Percentiles rank a stretch among this genome's conserved stretches.
Conservation (phyloP, 2,797 vertebrate genomes). For the Amblyraja radiata region DNA sequence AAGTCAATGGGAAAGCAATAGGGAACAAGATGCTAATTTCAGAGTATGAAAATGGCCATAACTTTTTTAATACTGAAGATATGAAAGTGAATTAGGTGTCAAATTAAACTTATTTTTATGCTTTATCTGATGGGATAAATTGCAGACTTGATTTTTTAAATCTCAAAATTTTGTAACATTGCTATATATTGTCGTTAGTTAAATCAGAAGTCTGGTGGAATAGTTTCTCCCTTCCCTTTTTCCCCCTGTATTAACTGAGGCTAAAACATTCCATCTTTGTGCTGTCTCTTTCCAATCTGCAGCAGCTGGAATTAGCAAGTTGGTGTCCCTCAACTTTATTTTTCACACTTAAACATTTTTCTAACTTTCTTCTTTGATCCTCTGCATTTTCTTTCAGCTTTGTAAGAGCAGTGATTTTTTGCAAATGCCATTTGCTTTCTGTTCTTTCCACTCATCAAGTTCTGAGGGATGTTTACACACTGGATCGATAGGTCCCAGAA, state of each 20-base stretch:
- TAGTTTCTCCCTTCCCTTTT: background rate
- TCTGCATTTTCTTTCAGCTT: background rate
- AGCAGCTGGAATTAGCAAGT: background rate
- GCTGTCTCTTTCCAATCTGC: background rate
- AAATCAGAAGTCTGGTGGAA: background rate
- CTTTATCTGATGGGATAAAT: too few species aligned
- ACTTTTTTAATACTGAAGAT: too few species aligned
- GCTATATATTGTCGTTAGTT: background rate
- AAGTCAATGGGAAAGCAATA: too few species aligned
- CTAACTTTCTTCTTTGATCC: background rate
- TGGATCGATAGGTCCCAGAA: background rate
- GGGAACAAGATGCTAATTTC: too few species aligned
- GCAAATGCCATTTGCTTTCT: background rate
- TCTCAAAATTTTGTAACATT: too few species aligned
- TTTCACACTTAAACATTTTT: background rate
- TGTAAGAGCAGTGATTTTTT: background rate
- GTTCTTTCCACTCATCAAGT: background rate
- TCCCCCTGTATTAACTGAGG: background rate
- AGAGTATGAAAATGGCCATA: too few species aligned
- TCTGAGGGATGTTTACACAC: conserved; percentile 1
- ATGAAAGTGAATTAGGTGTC: too few species aligned
- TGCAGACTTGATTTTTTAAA: too few species aligned
- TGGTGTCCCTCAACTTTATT: background rate
- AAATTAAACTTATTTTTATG: too few species aligned
- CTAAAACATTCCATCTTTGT: background rate